Evolutionary conservation across 2,113 vertebrate species (phyloP).

Genomic region (Naja naja): DNA sequence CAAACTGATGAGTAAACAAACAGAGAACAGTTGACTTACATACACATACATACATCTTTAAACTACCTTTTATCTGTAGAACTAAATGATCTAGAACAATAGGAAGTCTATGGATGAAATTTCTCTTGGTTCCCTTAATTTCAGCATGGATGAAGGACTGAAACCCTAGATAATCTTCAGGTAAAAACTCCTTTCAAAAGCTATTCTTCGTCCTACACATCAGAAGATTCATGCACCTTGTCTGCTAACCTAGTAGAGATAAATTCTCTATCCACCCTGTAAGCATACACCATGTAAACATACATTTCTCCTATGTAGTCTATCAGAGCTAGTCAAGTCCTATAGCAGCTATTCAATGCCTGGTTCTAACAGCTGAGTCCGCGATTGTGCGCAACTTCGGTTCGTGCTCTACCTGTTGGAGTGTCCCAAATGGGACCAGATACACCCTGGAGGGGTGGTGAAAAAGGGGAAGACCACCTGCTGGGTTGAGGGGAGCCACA

Average conservation of each 20-base stretch:
- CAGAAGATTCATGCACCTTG: background rate
- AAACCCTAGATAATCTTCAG: background rate
- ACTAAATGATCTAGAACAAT: background rate
- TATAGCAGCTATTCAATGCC: background rate
- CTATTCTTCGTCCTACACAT: background rate
- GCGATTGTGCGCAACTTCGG: too few relatives aligned
- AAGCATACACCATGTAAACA: background rate
- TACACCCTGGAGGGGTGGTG: too few relatives aligned
- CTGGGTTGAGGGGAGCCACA: too few relatives aligned
- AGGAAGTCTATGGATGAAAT: background rate
- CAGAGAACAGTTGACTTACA: background rate
- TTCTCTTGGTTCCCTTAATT: background rate
- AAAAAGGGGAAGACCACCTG: too few relatives aligned
- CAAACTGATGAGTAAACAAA: background rate
- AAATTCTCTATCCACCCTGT: background rate
- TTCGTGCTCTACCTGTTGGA: too few relatives aligned
- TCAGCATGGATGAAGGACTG: background rate
- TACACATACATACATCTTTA: background rate
- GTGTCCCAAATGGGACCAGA: too few relatives aligned
- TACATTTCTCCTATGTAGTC: background rate
- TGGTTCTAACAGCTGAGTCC: background rate
- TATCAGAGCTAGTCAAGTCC: background rate
- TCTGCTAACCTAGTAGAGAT: background rate
- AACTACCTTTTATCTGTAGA: background rate
- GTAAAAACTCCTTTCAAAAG: background rate